Percentiles rank a stretch among this genome's conserved stretches.
Conservation (phyloP, 2,888 invertebrate species). For the Nasonovia ribisnigri region DNA sequence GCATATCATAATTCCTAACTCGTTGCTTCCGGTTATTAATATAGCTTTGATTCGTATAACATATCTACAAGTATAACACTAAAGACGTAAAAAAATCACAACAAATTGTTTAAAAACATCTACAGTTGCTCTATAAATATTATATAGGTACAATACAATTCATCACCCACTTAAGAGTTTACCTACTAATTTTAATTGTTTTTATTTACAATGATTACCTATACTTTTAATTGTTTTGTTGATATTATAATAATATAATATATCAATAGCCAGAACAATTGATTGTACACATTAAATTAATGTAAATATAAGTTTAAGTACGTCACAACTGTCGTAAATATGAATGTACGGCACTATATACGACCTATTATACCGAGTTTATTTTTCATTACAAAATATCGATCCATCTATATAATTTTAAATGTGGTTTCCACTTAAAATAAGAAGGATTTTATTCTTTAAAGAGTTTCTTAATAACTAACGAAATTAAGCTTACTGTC, state of each 20-base stretch:
- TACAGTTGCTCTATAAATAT: not conserved
- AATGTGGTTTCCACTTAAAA: not conserved
- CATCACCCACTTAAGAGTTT: not conserved
- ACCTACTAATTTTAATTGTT: not conserved
- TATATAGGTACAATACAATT: not conserved
- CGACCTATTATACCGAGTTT: not conserved
- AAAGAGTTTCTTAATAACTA: not conserved
- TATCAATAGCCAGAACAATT: not conserved
- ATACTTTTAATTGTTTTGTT: not conserved
- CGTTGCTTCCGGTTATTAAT: slow-evolving; percentile 62
- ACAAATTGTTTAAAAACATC: slow-evolving; percentile 10
- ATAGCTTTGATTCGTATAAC: slow-evolving; percentile 46
- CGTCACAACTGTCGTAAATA: not conserved
- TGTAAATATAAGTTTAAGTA: not conserved
- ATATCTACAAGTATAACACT: not conserved
- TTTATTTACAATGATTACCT: not conserved
- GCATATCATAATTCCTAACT: slow-evolving; percentile 56
- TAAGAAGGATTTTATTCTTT: not conserved
- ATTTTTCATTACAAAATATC: not conserved
- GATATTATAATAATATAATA: not conserved
- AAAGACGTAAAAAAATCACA: not conserved
- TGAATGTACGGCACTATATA: not conserved
- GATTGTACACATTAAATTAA: not conserved
- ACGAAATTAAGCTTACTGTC: not conserved
- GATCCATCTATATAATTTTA: not conserved